Evolutionary conservation across 2,113 vertebrate genomes (phyloP).

Genomic region (Carlito syrichta): DNA sequence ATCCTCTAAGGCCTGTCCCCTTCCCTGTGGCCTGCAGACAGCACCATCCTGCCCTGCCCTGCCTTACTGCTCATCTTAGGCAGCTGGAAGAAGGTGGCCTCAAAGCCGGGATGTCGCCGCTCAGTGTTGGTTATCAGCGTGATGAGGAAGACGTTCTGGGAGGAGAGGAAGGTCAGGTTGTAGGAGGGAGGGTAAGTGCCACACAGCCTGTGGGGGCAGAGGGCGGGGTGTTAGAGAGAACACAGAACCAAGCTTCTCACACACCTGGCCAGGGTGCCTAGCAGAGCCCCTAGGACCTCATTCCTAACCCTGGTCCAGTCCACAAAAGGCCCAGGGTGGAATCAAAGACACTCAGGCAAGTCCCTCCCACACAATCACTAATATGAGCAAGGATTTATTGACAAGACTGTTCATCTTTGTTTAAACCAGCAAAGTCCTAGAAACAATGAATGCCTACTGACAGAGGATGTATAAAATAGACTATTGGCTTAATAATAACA

Average conservation of each 20-base stretch:
- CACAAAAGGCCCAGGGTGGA: neutral
- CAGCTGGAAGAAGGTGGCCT: conserved; percentile 89
- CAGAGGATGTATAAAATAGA: neutral
- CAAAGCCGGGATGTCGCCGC: conserved; percentile 88
- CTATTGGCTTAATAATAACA: neutral
- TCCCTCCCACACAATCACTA: neutral
- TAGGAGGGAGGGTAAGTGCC: conserved; percentile 88
- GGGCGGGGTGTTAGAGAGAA: neutral
- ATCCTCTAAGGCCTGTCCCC: neutral
- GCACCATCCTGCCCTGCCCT: neutral
- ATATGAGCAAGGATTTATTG: neutral
- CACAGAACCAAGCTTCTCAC: neutral
- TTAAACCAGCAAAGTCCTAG: neutral
- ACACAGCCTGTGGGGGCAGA: conserved; percentile 86
- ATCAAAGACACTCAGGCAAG: neutral
- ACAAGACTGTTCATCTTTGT: neutral
- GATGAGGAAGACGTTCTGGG: conserved; percentile 93
- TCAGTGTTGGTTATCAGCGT: conserved; percentile 85
- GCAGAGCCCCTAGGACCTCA: neutral
- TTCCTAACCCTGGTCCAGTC: neutral
- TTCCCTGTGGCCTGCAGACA: fast-evolving
- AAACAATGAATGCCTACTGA: neutral
- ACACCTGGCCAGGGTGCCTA: neutral
- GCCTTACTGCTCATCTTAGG: conserved; percentile 73
- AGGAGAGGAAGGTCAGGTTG: conserved; percentile 91